Percentiles rank a stretch among this genome's conserved stretches.
These are phyloP conservation scores for Lottia scabra DNA, from an alignment of 2,888 invertebrate genomes.

Conservation along the genomic window DNA sequence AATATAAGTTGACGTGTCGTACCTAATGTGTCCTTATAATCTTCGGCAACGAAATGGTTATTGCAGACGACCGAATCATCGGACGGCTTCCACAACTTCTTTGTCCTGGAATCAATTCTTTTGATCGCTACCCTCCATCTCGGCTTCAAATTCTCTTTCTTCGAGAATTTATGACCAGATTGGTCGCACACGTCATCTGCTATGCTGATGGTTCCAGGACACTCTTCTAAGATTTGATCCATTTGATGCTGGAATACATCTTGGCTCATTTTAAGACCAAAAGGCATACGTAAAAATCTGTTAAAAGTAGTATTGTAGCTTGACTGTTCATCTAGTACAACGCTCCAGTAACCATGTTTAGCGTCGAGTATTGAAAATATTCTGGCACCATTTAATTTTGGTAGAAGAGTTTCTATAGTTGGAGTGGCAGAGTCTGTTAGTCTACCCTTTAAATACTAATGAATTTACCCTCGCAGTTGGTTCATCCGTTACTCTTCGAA, in stretches of 20 bases:
- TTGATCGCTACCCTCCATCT: background rate
- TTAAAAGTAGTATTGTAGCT: conserved; percentile 26
- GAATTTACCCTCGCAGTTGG: conserved; percentile 20
- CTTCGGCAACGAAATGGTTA: background rate
- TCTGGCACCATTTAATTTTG: conserved; percentile 11
- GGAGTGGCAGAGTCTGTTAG: conserved; percentile 6
- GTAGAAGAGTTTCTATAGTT: conserved; percentile 21
- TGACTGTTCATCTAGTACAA: conserved; percentile 15
- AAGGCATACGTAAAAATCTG: conserved; percentile 19
- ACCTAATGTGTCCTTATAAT: background rate
- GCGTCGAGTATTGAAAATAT: conserved; percentile 20
- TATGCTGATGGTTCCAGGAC: conserved; percentile 18
- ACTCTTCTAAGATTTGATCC: conserved; percentile 21
- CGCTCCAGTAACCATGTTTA: conserved; percentile 21
- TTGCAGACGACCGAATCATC: background rate
- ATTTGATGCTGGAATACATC: conserved; percentile 29
- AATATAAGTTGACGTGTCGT: too few relatives aligned
- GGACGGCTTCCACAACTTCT: background rate
- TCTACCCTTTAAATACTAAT: conserved; percentile 1
- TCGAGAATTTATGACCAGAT: background rate
- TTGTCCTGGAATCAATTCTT: background rate
- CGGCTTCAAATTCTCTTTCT: background rate
- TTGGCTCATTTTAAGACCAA: conserved; percentile 22
- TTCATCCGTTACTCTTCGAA: conserved; percentile 20
- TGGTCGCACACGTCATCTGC: conserved; percentile 15